Base-by-base conservation (phyloP, 2,888 invertebrate genomes). In the Eupithecia inturbata region DNA sequence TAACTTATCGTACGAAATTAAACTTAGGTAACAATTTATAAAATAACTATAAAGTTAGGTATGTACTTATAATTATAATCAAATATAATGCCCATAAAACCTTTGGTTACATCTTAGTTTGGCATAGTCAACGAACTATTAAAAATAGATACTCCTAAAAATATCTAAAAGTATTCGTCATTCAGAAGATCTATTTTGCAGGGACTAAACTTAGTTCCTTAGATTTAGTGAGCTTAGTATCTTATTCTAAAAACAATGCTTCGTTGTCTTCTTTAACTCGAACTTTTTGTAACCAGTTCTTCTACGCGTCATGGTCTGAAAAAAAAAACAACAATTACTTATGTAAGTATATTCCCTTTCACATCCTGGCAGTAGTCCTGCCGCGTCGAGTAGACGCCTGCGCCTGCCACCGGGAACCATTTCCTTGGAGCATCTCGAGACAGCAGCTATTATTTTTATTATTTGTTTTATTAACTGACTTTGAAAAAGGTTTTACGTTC, bases 231-330 rank as follows among this genome's bases (percentile, higher is more conserved):
- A 57, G 26, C 57, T 12, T n/a, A 49, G 36, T 36, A 36, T 36
- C 19, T 6, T 5, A 49, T 22, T 22, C 22, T 12, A 22, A 57
- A 57, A 57, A 57, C 26, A n/a, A 57, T 57, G 19, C 63, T 36
- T 64, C 22, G 1, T 22, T 22, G 4, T 36, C 36, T 36, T 64
- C 33, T 62, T 1, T 7, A 33, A 19, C 12, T 19, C 1, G 22
- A 19, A 31, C 36, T 5, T 36, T 69, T 22, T 16, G 64, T 57
- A 9, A 3, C 39, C 12, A 39, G 1, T 33, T 41, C 36, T 36
- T 60, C 16, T 71, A 75, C 9, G 70, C 69, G 53, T 72, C 72
- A 36, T 75, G 14, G 53, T 75, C 75, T 73, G 70, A 66, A 73
- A 39, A 70, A 77, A 41, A 64, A 36, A 7, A 31, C 28, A 28